Conservation (phyloP, 2,888 invertebrate genomes). For the Charanyca ferruginea region DNA sequence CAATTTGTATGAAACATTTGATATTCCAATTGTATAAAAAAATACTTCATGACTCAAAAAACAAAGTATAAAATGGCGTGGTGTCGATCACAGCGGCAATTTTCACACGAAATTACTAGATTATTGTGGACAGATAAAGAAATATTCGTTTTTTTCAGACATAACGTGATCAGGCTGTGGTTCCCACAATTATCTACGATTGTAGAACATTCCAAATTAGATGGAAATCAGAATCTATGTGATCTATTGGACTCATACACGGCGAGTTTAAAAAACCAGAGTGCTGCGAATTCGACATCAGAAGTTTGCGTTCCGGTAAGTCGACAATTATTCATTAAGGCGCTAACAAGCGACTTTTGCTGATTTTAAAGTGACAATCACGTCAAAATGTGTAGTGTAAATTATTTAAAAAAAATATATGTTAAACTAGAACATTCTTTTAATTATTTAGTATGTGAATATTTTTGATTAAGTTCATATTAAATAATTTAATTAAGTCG, state of each 20-base stretch:
- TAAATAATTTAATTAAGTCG: too few relatives aligned
- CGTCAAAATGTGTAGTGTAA: too few relatives aligned
- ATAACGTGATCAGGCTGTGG: constrained; percentile 75
- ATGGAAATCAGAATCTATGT: constrained; percentile 71
- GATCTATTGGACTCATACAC: constrained; percentile 72
- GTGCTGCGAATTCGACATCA: constrained; percentile 31
- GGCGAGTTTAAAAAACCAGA: constrained; percentile 59
- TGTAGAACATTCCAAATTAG: constrained; percentile 71
- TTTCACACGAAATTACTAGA: constrained; percentile 45
- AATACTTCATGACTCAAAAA: neutral
- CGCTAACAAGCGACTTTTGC: too few relatives aligned
- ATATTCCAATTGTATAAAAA: neutral
- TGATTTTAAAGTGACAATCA: too few relatives aligned
- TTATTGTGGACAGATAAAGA: constrained; percentile 31
- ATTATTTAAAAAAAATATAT: too few relatives aligned
- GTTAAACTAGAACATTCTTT: too few relatives aligned
- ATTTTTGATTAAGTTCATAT: too few relatives aligned
- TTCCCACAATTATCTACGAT: constrained; percentile 80
- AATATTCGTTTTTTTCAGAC: constrained; percentile 64
- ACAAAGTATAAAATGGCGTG: constrained; percentile 9
- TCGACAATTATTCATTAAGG: too few relatives aligned
- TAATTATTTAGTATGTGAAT: too few relatives aligned
- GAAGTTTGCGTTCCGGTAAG: constrained; percentile 75
- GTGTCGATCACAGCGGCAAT: neutral
- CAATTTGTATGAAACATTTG: neutral